These are phyloP conservation scores for Eurois occulta DNA, from an alignment of 2,888 invertebrate species.

Conservation along the genomic window DNA sequence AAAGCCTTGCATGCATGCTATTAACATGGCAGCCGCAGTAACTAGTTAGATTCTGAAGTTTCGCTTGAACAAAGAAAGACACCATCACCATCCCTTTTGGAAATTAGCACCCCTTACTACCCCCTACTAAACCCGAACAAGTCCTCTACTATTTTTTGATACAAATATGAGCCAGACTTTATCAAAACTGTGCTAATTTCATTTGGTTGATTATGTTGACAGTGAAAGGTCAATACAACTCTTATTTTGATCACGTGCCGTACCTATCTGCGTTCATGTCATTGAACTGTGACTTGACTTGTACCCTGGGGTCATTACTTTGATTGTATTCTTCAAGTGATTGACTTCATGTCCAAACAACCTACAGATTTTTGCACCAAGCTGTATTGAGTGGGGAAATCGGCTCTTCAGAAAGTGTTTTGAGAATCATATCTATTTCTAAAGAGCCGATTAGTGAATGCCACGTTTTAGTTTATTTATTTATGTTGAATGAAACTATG, in stretches of 20 bases:
- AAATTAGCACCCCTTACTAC: not conserved
- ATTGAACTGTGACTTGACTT: conserved; percentile 27
- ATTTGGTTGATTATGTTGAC: not conserved
- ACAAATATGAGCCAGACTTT: not conserved
- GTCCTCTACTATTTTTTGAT: not conserved
- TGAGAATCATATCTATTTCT: not conserved
- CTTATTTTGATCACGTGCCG: conserved; percentile 9
- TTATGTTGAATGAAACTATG: not conserved
- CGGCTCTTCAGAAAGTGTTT: not conserved
- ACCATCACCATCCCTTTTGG: not conserved
- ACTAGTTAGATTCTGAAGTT: not conserved
- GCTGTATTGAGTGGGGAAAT: not conserved
- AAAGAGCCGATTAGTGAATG: not conserved
- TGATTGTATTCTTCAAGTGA: conserved; percentile 6
- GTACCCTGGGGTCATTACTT: conserved; percentile 6
- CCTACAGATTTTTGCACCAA: not conserved
- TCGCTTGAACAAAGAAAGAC: not conserved
- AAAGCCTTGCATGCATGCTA: not conserved
- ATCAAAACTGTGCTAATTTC: not conserved
- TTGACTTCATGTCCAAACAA: not conserved
- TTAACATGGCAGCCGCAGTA: not conserved
- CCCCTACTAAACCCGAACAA: not conserved
- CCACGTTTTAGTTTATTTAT: not conserved
- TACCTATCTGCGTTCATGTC: not conserved
- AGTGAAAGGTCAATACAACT: conserved; percentile 11